Evolutionary conservation across 2,888 invertebrate species (phyloP).

Genomic region (Agriopis leucophaearia): DNA sequence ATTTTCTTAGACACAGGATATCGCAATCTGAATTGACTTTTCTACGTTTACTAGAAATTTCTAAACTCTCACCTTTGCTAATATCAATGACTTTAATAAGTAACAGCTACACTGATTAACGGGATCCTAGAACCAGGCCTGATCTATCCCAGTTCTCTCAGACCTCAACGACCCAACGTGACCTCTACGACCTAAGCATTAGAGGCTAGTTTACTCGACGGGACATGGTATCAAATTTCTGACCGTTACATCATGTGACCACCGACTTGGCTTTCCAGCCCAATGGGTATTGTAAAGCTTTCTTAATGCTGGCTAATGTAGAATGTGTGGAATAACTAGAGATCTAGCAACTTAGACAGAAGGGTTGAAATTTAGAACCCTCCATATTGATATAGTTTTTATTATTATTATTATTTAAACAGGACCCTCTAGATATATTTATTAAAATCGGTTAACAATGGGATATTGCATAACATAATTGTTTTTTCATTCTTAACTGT

Average conservation of each 20-base stretch:
- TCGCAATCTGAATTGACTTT: too few species aligned
- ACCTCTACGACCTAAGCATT: slow-evolving; percentile 36
- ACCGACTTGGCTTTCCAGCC: slow-evolving; percentile 37
- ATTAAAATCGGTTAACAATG: too few species aligned
- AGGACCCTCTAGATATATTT: too few species aligned
- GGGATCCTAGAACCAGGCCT: slow-evolving; percentile 25
- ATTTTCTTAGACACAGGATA: too few species aligned
- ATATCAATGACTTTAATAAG: slow-evolving; percentile 9
- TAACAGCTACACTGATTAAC: slow-evolving; percentile 24
- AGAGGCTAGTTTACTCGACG: slow-evolving; percentile 32
- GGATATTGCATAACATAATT: too few species aligned
- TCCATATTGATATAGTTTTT: too few species aligned
- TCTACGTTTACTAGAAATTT: neutral
- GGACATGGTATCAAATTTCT: slow-evolving; percentile 40
- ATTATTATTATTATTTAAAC: too few species aligned
- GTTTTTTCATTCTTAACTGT: too few species aligned
- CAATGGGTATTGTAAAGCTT: slow-evolving; percentile 30
- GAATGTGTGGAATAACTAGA: neutral
- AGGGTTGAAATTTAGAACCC: too few species aligned
- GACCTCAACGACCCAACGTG: slow-evolving; percentile 4
- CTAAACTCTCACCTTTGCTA: neutral
- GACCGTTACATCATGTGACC: slow-evolving; percentile 46
- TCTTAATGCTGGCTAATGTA: slow-evolving; percentile 5
- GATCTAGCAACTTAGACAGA: neutral
- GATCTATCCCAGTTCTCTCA: slow-evolving; percentile 6